These are phyloP conservation scores for Squalus acanthias DNA, from an alignment of 2,797 vertebrate species.

Conservation along the genomic window DNA sequence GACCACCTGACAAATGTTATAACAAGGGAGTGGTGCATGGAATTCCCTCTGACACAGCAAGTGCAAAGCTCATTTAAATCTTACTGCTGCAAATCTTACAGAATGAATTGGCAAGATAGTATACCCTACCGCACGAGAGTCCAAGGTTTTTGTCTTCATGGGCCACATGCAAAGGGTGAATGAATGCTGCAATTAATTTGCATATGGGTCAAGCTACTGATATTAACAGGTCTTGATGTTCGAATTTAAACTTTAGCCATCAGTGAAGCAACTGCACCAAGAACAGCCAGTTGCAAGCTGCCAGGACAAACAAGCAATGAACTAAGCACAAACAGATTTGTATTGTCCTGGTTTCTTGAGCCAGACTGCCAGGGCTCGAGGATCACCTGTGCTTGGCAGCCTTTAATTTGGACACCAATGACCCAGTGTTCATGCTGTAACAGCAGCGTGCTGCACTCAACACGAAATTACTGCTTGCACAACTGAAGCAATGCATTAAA, in stretches of 20 bases:
- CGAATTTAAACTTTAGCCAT: background rate
- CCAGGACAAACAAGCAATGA: background rate
- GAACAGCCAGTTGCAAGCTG: background rate
- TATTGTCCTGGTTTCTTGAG: background rate
- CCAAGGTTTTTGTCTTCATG: background rate
- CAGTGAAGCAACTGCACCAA: background rate
- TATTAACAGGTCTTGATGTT: background rate
- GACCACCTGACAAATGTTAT: background rate
- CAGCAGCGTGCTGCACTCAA: background rate
- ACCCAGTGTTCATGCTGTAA: background rate
- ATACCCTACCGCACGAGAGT: background rate
- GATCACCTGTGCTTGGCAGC: background rate
- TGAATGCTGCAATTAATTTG: background rate
- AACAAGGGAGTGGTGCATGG: background rate
- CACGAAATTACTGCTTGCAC: background rate
- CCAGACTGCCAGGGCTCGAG: background rate
- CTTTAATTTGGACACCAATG: background rate
- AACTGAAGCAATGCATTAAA: background rate
- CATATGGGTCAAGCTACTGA: background rate
- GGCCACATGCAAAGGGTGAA: background rate
- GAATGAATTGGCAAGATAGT: background rate
- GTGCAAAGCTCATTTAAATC: background rate
- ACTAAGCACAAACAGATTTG: background rate
- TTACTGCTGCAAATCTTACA: background rate
- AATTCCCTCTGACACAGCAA: background rate